These are phyloP conservation scores for Isoperla grammatica DNA, from an alignment of 2,888 invertebrate genomes.

Conservation along the genomic window DNA sequence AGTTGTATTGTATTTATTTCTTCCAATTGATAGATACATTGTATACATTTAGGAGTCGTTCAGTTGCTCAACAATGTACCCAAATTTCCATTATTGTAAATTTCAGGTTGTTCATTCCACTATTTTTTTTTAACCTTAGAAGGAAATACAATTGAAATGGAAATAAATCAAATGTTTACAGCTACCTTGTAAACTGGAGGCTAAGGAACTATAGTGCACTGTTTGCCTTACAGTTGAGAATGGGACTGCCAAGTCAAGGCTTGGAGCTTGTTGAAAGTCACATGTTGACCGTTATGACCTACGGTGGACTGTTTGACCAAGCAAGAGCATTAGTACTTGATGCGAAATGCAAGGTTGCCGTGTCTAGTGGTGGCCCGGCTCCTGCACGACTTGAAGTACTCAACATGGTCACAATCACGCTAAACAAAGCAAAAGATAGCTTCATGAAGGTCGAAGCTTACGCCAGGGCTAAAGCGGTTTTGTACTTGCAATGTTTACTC, in stretches of 20 bases:
- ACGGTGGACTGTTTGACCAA: conserved; percentile 75
- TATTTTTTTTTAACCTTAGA: too few relatives aligned
- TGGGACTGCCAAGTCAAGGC: conserved; percentile 73
- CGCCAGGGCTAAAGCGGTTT: conserved; percentile 65
- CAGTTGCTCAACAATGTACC: too few relatives aligned
- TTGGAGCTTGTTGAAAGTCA: conserved; percentile 62
- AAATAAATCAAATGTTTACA: too few relatives aligned
- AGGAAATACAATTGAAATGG: too few relatives aligned
- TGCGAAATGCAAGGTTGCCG: conserved; percentile 70
- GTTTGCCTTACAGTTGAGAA: conserved; percentile 59
- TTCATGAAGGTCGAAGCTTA: conserved; percentile 72
- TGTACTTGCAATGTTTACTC: conserved; percentile 66
- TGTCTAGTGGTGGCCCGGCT: conserved; percentile 45
- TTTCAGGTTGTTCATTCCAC: too few relatives aligned
- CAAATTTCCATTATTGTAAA: too few relatives aligned
- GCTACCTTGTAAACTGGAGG: too few relatives aligned
- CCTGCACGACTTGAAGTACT: conserved; percentile 50
- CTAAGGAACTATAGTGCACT: too few relatives aligned
- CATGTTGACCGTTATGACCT: conserved; percentile 66
- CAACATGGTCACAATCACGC: conserved; percentile 53
- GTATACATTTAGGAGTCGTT: too few relatives aligned
- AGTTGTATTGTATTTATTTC: too few relatives aligned
- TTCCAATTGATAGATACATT: too few relatives aligned
- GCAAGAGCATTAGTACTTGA: conserved; percentile 70
- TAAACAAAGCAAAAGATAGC: conserved; percentile 60